These are phyloP conservation scores for Psilopogon haemacephalus DNA, from an alignment of 2,113 vertebrate genomes.

Conservation along the genomic window DNA sequence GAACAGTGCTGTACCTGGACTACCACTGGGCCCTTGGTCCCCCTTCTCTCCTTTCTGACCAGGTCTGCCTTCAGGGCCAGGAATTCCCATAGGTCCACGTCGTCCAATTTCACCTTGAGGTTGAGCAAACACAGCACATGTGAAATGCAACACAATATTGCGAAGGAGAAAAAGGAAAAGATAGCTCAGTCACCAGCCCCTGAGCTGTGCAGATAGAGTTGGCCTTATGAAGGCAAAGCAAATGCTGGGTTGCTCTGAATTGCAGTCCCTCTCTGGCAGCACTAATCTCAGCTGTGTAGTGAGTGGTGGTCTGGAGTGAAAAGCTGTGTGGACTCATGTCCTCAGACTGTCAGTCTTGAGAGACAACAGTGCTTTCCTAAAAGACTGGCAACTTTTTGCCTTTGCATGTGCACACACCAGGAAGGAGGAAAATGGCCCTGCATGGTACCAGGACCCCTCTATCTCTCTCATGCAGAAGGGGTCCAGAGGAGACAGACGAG, in stretches of 20 bases:
- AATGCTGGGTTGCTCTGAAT: accelerated
- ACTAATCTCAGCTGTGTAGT: not conserved
- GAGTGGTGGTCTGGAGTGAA: not conserved
- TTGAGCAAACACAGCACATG: not conserved
- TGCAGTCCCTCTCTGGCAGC: not conserved
- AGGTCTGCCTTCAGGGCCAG: slow-evolving; percentile 16
- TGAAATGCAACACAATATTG: not conserved
- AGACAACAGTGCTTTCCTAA: not conserved
- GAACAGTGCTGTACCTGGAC: slow-evolving; percentile 30
- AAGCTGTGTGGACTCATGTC: not conserved
- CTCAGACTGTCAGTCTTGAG: not conserved
- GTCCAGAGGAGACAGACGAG: not conserved
- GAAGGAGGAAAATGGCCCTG: not conserved
- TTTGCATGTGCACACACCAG: not conserved
- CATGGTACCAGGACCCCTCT: not conserved
- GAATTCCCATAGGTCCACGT: slow-evolving; percentile 6
- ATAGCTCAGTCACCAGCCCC: not conserved
- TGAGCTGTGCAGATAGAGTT: not conserved
- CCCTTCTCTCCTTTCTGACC: slow-evolving; percentile 75
- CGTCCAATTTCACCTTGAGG: slow-evolving; percentile 63
- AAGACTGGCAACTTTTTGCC: not conserved
- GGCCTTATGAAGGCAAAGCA: not conserved
- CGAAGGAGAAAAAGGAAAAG: not conserved
- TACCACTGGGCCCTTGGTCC: not conserved
- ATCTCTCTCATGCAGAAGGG: not conserved